Percentiles rank a stretch among this genome's conserved stretches.
Evolutionary conservation across 2,888 invertebrate genomes (phyloP).

Genomic region (Sarcophaga subvicina): DNA sequence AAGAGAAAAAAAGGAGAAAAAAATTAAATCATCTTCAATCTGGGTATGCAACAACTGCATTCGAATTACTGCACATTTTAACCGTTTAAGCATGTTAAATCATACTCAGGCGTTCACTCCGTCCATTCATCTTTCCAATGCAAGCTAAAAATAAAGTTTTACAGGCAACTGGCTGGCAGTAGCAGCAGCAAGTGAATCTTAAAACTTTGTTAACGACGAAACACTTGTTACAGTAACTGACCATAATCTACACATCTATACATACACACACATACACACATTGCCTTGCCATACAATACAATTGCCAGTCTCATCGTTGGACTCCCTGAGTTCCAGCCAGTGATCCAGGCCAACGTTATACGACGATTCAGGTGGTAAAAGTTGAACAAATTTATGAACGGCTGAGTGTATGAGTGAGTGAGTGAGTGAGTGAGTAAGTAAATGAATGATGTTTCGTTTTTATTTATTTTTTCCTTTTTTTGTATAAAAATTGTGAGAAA

Average conservation of each 20-base stretch:
- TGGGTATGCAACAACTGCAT: conserved; percentile 46
- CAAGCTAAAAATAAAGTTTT: not conserved
- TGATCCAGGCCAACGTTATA: not conserved
- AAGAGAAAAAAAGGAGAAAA: conserved; percentile 10
- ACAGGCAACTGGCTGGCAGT: not conserved
- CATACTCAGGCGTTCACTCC: not conserved
- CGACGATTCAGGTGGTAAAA: conserved; percentile 38
- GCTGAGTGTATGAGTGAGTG: not conserved
- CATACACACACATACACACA: conserved; percentile 1
- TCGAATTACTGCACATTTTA: conserved; percentile 32
- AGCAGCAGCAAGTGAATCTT: conserved; percentile 19
- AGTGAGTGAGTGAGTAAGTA: not conserved
- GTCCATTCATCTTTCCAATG: not conserved
- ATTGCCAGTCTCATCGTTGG: not conserved
- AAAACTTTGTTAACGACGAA: conserved; percentile 49
- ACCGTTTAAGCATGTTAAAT: not conserved
- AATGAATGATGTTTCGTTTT: not conserved
- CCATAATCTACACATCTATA: not conserved
- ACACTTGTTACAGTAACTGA: conserved; percentile 62
- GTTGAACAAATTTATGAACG: not conserved
- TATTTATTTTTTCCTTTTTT: not conserved
- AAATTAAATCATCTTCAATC: conserved; percentile 63
- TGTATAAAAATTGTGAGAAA: conserved; percentile 38
- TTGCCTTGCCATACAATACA: not conserved
- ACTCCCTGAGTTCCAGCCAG: not conserved